Evolutionary conservation across 2,888 invertebrate genomes (phyloP).

Genomic region (Atrina japonica): DNA sequence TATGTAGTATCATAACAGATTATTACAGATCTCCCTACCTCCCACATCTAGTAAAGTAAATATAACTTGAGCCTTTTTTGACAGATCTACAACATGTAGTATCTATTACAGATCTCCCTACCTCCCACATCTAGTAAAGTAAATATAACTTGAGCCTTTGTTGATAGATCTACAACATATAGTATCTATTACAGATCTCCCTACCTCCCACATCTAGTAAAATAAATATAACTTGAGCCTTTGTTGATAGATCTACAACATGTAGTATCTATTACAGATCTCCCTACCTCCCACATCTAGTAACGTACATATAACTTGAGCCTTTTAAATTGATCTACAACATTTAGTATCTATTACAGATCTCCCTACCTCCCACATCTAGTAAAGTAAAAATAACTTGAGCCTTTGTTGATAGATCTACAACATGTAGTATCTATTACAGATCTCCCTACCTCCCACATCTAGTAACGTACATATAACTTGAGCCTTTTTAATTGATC

Average conservation of each 20-base stretch:
- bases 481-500: not conserved
- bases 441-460: not conserved
- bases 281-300: constrained; percentile 56
- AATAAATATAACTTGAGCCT: too few relatives aligned
- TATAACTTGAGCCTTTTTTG: not conserved
- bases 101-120: constrained; percentile 42
- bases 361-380: constrained; percentile 62
- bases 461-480: not conserved
- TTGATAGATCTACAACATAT: not conserved
- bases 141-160: not conserved
- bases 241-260: not conserved
- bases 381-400: too few relatives aligned
- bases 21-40: not conserved
- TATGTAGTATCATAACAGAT: too few relatives aligned
- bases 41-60: not conserved
- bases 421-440: not conserved
- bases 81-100: not conserved
- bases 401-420: too few relatives aligned
- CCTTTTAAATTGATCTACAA: not conserved
- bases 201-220: constrained; percentile 63
- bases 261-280: not conserved
- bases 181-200: not conserved
- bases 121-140: too few relatives aligned
- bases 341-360: not conserved
- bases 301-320: not conserved